Conservation (phyloP, 2,113 vertebrate species). For the Cephalopterus ornatus region DNA sequence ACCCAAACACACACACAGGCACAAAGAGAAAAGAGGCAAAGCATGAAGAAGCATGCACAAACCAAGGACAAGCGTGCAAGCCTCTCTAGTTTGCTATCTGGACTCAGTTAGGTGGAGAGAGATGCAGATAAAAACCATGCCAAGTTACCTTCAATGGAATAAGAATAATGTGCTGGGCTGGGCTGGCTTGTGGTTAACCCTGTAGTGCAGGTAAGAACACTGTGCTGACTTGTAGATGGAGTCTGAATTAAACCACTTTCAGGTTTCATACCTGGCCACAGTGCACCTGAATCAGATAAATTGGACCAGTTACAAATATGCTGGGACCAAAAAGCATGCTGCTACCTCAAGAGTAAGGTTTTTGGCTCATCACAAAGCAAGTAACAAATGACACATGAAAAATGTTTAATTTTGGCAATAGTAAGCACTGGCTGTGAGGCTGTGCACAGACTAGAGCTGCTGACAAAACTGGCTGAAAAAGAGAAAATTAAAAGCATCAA, state of each 20-base stretch:
- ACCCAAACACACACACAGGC: background rate
- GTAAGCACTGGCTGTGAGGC: background rate
- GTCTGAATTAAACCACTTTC: constrained; percentile 94
- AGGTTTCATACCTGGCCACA: constrained; percentile 99
- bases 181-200: constrained; percentile 92
- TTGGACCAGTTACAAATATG: constrained; percentile 77
- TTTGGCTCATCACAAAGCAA: constrained; percentile 21
- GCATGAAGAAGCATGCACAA: constrained; percentile 74
- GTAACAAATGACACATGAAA: background rate
- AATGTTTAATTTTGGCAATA: background rate
- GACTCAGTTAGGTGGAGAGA: constrained; percentile 46
- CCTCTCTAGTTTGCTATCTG: constrained; percentile 39
- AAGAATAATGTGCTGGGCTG: constrained; percentile 95
- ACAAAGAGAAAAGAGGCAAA: constrained; percentile 11
- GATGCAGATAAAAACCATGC: constrained; percentile 78
- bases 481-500: constrained; percentile 27
- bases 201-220: constrained; percentile 96
- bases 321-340: constrained; percentile 62
- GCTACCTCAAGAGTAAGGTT: constrained; percentile 35
- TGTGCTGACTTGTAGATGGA: constrained; percentile 93
- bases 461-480: constrained; percentile 41
- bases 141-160: constrained; percentile 94
- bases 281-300: constrained; percentile 90
- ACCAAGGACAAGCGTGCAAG: constrained; percentile 46
- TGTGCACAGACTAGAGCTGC: constrained; percentile 12